A percentile compares a stretch with the other conserved stretches of the same genome.
Evolutionary conservation across 1,140 invertebrate genomes (phyloP).

Genomic region (Scaptomyza hsui): DNA sequence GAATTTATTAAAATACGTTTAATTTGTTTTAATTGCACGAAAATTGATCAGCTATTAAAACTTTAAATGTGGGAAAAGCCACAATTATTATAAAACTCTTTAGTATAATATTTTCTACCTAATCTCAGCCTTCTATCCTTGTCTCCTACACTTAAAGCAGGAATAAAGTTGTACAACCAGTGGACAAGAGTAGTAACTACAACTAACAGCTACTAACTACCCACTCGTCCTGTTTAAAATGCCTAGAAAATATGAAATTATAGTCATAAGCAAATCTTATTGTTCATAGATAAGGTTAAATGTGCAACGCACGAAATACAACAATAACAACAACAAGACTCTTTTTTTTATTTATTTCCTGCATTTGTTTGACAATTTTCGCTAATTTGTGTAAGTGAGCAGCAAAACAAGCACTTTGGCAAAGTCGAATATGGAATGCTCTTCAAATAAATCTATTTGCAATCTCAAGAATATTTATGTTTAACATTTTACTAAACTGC

Average conservation of each 20-base stretch:
- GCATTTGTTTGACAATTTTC: conserved; percentile 51
- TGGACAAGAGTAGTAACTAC: not conserved
- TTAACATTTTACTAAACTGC: no score
- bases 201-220: conserved; percentile 1
- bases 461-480: not conserved
- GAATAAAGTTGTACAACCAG: not conserved
- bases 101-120: not conserved
- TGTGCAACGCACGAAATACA: conserved; percentile 46
- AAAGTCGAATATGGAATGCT: conserved; percentile 7
- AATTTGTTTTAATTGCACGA: not conserved
- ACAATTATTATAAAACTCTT: not conserved
- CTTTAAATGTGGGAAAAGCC: no score
- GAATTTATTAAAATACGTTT: not conserved
- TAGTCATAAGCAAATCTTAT: conserved; percentile 57
- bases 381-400: conserved; percentile 40
- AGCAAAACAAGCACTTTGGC: not conserved
- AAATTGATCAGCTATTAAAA: no score
- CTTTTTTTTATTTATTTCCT: conserved; percentile 49
- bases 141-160: not conserved
- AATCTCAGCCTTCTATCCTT: not conserved
- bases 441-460: conserved; percentile 4
- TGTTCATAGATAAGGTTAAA: conserved; percentile 50
- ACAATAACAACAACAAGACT: conserved; percentile 23
- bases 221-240: not conserved
- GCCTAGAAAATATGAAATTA: conserved; percentile 37